phyloP scores from a whole-genome alignment of 2,888 invertebrate species.

The Sabellastarte sp. region DNA sequence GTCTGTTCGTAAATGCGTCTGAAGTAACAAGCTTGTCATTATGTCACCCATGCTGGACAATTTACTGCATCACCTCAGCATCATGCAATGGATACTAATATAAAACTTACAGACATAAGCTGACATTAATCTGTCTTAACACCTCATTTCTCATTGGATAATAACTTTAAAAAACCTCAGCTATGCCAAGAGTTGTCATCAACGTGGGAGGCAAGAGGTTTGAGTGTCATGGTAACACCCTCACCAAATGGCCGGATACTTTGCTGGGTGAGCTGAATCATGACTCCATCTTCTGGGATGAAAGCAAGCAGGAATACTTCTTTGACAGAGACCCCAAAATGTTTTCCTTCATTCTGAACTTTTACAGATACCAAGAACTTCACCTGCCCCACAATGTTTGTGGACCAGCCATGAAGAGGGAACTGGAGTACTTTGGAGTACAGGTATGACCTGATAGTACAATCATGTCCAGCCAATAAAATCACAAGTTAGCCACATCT shows the following conservation, averaged over 20 bases:
- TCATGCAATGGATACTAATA: too few relatives aligned
- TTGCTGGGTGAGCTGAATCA: conserved; percentile 1
- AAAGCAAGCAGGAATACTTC: conserved; percentile 12
- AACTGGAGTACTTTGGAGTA: conserved; percentile 37
- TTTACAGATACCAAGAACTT: conserved; percentile 31
- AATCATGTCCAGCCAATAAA: too few relatives aligned
- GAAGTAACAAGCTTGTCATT: too few relatives aligned
- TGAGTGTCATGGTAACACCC: conserved; percentile 5
- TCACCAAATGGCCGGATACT: conserved; percentile 4
- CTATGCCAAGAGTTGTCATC: conserved; percentile 8
- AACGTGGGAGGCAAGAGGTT: conserved; percentile 15
- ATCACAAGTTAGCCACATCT: too few relatives aligned
- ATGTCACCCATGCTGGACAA: too few relatives aligned
- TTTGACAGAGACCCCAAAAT: conserved; percentile 34
- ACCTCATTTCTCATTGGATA: too few relatives aligned
- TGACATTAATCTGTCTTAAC: too few relatives aligned
- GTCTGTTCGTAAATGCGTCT: too few relatives aligned
- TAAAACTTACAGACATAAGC: too few relatives aligned
- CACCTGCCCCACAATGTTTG: conserved; percentile 36
- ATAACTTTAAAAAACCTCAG: neutral
- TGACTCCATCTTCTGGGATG: conserved; percentile 1
- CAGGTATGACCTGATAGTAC: too few relatives aligned
- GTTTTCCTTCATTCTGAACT: conserved; percentile 29
- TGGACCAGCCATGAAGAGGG: conserved; percentile 29
- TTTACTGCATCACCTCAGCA: too few relatives aligned